Percentiles rank a stretch among this genome's conserved stretches.
Evolutionary conservation across 2,113 vertebrate species (phyloP).

Genomic region (Oncorhynchus masou): DNA sequence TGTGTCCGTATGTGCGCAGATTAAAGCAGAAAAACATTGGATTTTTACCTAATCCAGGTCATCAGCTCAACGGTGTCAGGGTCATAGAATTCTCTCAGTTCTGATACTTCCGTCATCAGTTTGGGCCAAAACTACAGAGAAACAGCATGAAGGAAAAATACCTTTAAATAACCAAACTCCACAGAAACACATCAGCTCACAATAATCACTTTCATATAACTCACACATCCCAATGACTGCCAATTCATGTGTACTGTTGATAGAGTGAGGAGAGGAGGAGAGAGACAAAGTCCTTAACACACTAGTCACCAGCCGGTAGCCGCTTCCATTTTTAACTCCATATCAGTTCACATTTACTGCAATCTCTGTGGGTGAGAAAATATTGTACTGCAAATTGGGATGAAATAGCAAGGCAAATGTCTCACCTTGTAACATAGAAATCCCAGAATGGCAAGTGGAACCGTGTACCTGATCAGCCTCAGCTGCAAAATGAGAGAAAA

Average conservation of each 20-base stretch:
- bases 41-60: conserved; percentile 94
- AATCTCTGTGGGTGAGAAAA: conserved; percentile 9
- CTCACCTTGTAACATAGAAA: conserved; percentile 92
- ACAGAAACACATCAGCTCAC: not conserved
- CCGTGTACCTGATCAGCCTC: conserved; percentile 76
- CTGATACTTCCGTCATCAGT: conserved; percentile 89
- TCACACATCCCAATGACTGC: not conserved
- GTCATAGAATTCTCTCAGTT: conserved; percentile 97
- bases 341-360: conserved; percentile 13
- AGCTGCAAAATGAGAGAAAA: conserved; percentile 69
- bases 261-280: not conserved
- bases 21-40: conserved; percentile 1
- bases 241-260: not conserved
- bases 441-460: conserved; percentile 76
- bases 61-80: conserved; percentile 99
- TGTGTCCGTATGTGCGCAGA: conserved; percentile 31
- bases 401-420: conserved; percentile 26
- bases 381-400: conserved; percentile 40
- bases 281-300: not conserved
- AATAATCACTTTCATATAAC: not conserved
- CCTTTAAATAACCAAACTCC: not conserved
- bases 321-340: not conserved
- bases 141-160: not conserved
- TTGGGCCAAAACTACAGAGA: conserved; percentile 87
- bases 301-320: not conserved